These are phyloP conservation scores for Pseudomyrmex cubaensis DNA, from an alignment of 1,140 invertebrate genomes.

Conservation along the genomic window DNA sequence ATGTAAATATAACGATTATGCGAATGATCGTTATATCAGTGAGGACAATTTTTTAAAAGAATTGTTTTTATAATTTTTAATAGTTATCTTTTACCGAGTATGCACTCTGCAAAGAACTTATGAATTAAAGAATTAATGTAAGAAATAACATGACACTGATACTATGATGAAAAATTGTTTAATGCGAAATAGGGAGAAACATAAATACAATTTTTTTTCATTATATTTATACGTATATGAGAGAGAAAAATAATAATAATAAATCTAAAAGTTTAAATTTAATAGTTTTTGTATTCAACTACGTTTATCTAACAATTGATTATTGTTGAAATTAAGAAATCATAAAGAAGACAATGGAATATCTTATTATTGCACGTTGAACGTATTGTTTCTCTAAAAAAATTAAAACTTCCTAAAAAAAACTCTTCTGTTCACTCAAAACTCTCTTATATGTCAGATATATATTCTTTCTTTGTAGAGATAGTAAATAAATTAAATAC, in stretches of 20 bases:
- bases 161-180: not conserved
- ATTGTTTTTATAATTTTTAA: not conserved
- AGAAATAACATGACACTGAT: not conserved
- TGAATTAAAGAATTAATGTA: slow-evolving; percentile 24
- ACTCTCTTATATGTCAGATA: slow-evolving; percentile 85
- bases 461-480: slow-evolving; percentile 42
- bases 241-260: slow-evolving; percentile 16
- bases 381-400: slow-evolving; percentile 16
- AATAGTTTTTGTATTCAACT: not conserved
- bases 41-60: not conserved
- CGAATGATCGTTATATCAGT: not conserved
- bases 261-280: not conserved
- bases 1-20: not conserved
- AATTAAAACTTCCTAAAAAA: not conserved
- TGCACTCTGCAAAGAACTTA: slow-evolving; percentile 55
- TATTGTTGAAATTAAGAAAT: slow-evolving; percentile 14
- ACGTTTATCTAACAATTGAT: not conserved
- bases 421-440: slow-evolving; percentile 76
- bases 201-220: too few species aligned
- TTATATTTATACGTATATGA: not conserved
- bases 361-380: slow-evolving; percentile 19
- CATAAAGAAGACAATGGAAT: not conserved
- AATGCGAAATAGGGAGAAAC: too few species aligned
- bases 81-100: slow-evolving; percentile 14
- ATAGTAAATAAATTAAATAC: slow-evolving; percentile 23